phyloP scores from a whole-genome alignment of 1,140 invertebrate genomes.

The Aporrectodea caliginosa region DNA sequence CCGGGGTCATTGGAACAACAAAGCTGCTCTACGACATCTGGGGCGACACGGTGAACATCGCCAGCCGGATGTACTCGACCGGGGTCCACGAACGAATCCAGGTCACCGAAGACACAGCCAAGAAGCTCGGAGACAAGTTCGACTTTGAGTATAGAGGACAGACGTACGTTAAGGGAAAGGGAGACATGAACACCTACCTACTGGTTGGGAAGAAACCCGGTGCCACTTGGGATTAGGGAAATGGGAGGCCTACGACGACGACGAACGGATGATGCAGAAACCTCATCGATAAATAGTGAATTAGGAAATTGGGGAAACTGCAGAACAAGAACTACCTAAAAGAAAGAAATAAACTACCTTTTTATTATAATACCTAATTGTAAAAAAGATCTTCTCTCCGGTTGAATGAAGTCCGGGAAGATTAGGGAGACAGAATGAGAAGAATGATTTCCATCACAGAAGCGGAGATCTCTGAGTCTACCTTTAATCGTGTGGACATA shows the following conservation, averaged over 20 bases:
- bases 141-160: slow-evolving; percentile 55
- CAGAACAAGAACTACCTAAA: no score
- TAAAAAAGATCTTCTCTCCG: no score
- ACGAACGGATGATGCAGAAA: no score
- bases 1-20: slow-evolving; percentile 82
- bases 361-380: no score
- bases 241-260: background rate
- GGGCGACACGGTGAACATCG: slow-evolving; percentile 92
- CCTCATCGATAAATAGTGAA: no score
- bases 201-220: slow-evolving; percentile 43
- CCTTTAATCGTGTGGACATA: no score
- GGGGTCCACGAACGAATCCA: slow-evolving; percentile 70
- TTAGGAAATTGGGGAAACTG: no score
- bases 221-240: background rate
- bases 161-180: slow-evolving; percentile 56
- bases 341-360: no score
- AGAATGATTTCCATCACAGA: no score
- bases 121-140: slow-evolving; percentile 60
- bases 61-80: slow-evolving; percentile 84
- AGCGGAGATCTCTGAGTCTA: no score
- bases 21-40: slow-evolving; percentile 88
- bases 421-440: no score
- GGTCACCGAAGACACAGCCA: slow-evolving; percentile 40
- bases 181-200: slow-evolving; percentile 66
- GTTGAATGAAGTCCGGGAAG: no score